A percentile compares a stretch with the other conserved stretches of the same genome.
phyloP scores from a whole-genome alignment of 1,140 invertebrate genomes.

The Drosophila mauritiana region DNA sequence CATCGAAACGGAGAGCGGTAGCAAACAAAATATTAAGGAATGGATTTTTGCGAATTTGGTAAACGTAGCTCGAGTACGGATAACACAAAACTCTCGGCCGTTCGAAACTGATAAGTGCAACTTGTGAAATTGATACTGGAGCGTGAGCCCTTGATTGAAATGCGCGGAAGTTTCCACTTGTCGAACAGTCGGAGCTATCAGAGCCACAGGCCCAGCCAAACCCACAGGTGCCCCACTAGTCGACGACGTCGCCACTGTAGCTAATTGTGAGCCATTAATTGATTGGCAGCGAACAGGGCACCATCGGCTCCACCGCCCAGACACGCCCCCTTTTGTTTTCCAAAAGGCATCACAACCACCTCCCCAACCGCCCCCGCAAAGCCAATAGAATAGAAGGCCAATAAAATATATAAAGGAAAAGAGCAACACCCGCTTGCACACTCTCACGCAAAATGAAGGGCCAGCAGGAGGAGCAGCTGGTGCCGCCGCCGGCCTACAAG shows the following conservation, averaged over 20 bases:
- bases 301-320: conserved; percentile 6
- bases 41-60: conserved; percentile 7
- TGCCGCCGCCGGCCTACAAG: conserved; percentile 31
- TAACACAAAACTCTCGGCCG: conserved; percentile 11
- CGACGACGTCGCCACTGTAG: conserved; percentile 50
- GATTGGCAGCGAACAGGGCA: conserved; percentile 41
- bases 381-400: background rate
- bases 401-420: background rate
- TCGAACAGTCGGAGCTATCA: conserved; percentile 27
- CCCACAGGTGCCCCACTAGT: conserved; percentile 29
- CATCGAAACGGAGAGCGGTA: background rate
- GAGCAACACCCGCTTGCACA: background rate
- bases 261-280: conserved; percentile 51
- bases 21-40: background rate
- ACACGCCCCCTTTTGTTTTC: conserved; percentile 3
- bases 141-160: conserved; percentile 62
- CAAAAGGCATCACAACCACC: background rate
- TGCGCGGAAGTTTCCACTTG: conserved; percentile 80
- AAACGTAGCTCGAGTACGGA: background rate
- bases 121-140: conserved; percentile 75
- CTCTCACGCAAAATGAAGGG: conserved; percentile 18
- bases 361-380: no score
- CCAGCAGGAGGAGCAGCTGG: conserved; percentile 50
- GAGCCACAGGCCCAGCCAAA: conserved; percentile 18
- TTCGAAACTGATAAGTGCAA: conserved; percentile 44